Evolutionary conservation across 1,140 invertebrate species (phyloP).

Genomic region (Heliconius nattereri): DNA sequence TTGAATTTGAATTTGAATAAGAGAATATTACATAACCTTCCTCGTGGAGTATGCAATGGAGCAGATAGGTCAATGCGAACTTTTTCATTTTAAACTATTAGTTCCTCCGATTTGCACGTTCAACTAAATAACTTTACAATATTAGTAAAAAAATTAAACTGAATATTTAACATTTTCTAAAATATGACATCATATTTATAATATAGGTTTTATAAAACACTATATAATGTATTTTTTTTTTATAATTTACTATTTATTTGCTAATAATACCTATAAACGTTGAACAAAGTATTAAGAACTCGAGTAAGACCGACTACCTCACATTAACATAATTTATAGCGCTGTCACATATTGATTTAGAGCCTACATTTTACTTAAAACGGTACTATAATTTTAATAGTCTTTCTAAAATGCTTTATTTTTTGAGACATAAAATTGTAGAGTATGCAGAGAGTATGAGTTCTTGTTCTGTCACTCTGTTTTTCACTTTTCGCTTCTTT

Average conservation of each 20-base stretch:
- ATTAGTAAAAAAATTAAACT: too few species aligned
- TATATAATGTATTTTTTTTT: not conserved
- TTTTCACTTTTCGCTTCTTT: too few species aligned
- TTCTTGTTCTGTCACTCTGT: too few species aligned
- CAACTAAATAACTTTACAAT: too few species aligned
- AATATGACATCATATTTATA: not conserved
- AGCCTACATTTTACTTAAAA: constrained; percentile 11
- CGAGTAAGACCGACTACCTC: constrained; percentile 18
- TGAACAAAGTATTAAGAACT: constrained; percentile 1
- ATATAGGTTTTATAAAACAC: not conserved
- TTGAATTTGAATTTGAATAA: too few species aligned
- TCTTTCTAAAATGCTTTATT: not conserved
- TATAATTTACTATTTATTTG: not conserved
- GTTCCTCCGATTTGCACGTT: too few species aligned
- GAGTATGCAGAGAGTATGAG: too few species aligned
- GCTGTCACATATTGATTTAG: constrained; percentile 34
- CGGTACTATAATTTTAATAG: constrained; percentile 10
- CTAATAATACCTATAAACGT: not conserved
- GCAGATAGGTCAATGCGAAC: too few species aligned
- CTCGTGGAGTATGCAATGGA: too few species aligned
- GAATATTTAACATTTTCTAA: too few species aligned
- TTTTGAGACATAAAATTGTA: not conserved
- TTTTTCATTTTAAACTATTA: too few species aligned
- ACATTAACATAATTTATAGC: constrained; percentile 30
- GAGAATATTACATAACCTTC: too few species aligned